phyloP scores from a whole-genome alignment of 2,113 vertebrate genomes.

The Eonycteris spelaea region DNA sequence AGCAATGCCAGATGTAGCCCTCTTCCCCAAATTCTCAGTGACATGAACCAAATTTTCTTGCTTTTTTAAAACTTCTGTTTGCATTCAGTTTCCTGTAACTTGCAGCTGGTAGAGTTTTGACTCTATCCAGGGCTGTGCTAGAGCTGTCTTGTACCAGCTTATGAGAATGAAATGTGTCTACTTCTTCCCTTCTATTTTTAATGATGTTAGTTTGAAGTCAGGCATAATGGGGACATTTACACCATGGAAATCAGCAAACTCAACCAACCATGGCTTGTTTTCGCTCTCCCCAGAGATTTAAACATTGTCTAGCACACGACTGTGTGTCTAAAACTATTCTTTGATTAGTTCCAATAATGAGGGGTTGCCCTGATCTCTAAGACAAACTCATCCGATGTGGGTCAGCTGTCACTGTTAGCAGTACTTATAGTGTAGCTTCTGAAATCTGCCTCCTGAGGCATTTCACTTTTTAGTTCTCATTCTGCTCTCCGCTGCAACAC shows the following conservation, averaged over 20 bases:
- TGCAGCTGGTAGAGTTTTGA: not conserved
- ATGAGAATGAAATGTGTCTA: not conserved
- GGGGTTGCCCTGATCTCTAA: not conserved
- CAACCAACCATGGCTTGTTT: not conserved
- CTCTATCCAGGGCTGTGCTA: not conserved
- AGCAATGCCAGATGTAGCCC: not conserved
- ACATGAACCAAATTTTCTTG: not conserved
- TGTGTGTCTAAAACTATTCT: not conserved
- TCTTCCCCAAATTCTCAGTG: not conserved
- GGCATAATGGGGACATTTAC: not conserved
- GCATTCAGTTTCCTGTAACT: not conserved
- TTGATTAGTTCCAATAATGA: not conserved
- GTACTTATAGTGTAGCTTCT: not conserved
- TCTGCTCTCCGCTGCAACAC: not conserved
- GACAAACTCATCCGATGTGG: too few species aligned
- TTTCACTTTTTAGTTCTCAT: not conserved
- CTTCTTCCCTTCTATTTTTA: not conserved
- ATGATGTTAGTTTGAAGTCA: not conserved
- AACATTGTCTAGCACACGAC: not conserved
- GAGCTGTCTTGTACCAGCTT: not conserved
- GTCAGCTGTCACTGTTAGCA: not conserved
- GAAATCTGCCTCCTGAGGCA: not conserved
- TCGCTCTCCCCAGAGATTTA: not conserved
- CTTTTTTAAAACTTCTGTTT: not conserved
- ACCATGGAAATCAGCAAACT: not conserved